A percentile compares a stretch with the other conserved stretches of the same genome.
Evolutionary conservation across 2,888 invertebrate species (phyloP).

Genomic region (Polydrusus pterygomalis): DNA sequence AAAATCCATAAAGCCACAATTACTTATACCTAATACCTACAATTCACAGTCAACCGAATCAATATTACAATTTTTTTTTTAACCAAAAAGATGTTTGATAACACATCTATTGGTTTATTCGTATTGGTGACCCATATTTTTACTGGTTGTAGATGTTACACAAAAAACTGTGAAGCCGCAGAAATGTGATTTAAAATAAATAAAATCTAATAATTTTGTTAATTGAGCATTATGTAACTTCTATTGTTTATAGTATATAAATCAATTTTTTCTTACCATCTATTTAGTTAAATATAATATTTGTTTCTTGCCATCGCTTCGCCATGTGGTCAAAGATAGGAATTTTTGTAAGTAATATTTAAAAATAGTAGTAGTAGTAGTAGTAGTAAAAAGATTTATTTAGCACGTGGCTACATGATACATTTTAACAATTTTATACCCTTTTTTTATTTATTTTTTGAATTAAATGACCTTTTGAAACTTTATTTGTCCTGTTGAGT

Average conservation of each 20-base stretch:
- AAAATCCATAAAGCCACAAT: not conserved
- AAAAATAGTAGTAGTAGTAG: no score
- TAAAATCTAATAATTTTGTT: not conserved
- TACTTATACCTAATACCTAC: not conserved
- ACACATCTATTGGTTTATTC: not conserved
- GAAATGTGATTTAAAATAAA: not conserved
- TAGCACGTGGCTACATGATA: no score
- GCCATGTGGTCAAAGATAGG: not conserved
- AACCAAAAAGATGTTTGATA: not conserved
- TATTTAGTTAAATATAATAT: not conserved
- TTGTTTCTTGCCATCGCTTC: not conserved
- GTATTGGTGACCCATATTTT: not conserved
- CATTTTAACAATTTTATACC: no score
- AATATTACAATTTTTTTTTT: not conserved
- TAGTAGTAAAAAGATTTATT: no score
- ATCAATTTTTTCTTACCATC: not conserved
- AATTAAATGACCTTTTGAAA: no score
- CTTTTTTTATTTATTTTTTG: no score
- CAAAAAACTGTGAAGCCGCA: not conserved
- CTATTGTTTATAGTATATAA: constrained; percentile 19
- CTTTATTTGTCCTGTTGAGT: no score
- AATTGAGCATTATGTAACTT: not conserved
- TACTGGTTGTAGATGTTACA: constrained; percentile 9
- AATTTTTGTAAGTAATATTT: constrained; percentile 12
- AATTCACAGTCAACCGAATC: constrained; percentile 22